Base-by-base conservation (phyloP, 2,113 vertebrate species). In the Ploceus nigricollis region DNA sequence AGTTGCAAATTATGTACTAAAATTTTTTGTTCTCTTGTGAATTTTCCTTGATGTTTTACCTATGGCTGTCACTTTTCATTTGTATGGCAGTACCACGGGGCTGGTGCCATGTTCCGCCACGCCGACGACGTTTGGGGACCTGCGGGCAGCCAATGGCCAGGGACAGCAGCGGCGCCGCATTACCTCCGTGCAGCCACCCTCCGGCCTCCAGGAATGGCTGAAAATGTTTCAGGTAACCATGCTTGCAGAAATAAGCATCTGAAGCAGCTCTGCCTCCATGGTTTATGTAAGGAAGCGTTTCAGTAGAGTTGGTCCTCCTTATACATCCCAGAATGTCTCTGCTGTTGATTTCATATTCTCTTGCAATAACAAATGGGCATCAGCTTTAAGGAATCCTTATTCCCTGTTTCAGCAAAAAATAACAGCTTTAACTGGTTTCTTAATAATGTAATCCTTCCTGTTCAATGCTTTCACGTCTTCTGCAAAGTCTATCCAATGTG, bases 171-270 rank as follows among this genome's bases (percentile, higher is more conserved):
- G 99, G 64, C 98, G 99, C 60, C 98, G 99, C 50, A 99, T 99
- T 94, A 99, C 99, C 94, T 99, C 99, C 81, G 99, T 99, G 93
- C 99, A 99, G 92, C 99, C 99, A 12, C 99, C 99, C 2, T 98
- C 99, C 5, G 99, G 99, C 97, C 99, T 99, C 82, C 99, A 99
- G 91, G 99, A 99, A 96, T 99, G 99, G 99, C 99, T 99, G 97
- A 99, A 99, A 90, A 99, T 99, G 97, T 99, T 99, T 98, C 99
- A 99, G 99, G 99, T 99, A 96, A 98, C 88, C 30, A 6, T 50
- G 42, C 64, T 45, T 73, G 44, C 28, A 77, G 39, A 63, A 57
- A 54, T 13, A 24, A 51, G 10, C 28, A 22, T 6, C 53, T 68
- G 71, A 20, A 61, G 65, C 75, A 56, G 2, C 51, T 93, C 39